Evolutionary conservation across 2,113 vertebrate species (phyloP), one percentile per base, ranked within the genome.

Genomic region (Astatoreochromis straeleni): DNA sequence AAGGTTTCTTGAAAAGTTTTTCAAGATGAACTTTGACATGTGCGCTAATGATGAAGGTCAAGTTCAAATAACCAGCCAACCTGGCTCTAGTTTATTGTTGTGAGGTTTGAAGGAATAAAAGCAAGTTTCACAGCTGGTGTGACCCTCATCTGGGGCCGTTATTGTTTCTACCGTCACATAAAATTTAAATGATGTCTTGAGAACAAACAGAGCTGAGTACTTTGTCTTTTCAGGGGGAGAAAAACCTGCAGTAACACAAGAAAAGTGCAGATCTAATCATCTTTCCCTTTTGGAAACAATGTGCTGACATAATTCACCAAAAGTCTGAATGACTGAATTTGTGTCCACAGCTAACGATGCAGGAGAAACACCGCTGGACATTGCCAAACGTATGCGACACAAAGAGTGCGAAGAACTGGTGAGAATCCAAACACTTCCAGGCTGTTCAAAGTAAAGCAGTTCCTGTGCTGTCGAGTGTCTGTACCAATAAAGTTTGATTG

Each of bases 331-430:
- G 16, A 9, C 45, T 11, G 7, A 8, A 19, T 83, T 82, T 95
- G 13, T 93, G 4, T 83, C 84, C 91, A 8, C 63, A 99, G 98
- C 97, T 4, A 99, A 99, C 9, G 98, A 99, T 91, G 96, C 97
- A 0, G 98, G 98, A 89, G 98, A 99, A 93, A 98, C 98, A 0
- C 95, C 98, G 0, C 94, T 99, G 93, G 98, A 99, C 92, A 96
- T 99, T 19, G 97, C 98, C 35, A 97, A 90, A 87, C 97, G 98
- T n/a, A 97, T 98, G 33, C 96, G 96, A 63, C 98, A 99, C 42
- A 90, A 95, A 40, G 96, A 96, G 94, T 99, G 98, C 63, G 98
- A 99, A 89, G 98, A 99, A 19, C 75, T 99, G 98, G 98, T 99
- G 92, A 96, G 82, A 53, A 29, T 82, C 55, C 29, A 45, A 16